Conservation (phyloP, 2,797 vertebrate genomes). For the Pangasius macronema region DNA sequence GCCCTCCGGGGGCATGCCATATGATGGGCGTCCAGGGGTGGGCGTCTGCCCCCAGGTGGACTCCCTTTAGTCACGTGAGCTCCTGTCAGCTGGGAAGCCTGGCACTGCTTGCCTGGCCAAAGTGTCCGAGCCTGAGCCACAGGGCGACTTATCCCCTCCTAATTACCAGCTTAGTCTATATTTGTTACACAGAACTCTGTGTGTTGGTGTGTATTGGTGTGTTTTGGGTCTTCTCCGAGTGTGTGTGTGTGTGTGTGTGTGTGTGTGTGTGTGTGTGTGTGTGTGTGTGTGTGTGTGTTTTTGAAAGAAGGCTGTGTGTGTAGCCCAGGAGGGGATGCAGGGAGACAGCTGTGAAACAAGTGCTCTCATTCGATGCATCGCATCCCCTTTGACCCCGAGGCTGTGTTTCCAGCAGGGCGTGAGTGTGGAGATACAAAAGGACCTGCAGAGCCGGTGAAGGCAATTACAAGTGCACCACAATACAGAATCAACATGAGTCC, state of each 20-base stretch:
- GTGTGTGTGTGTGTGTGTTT: slow-evolving; percentile 38
- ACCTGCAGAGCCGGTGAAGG: slow-evolving; percentile 58
- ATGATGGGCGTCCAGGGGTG: slow-evolving; percentile 52
- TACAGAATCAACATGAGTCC: slow-evolving; percentile 59
- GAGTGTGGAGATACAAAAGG: slow-evolving; percentile 64
- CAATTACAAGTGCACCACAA: slow-evolving; percentile 66
- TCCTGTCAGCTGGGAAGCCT: slow-evolving; percentile 61
- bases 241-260: background rate
- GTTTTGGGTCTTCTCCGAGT: slow-evolving; percentile 20
- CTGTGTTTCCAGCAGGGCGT: slow-evolving; percentile 57
- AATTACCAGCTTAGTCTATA: slow-evolving; percentile 57
- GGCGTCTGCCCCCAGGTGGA: slow-evolving; percentile 38
- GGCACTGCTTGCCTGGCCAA: slow-evolving; percentile 31
- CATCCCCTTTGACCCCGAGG: slow-evolving; percentile 64
- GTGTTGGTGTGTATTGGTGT: slow-evolving; percentile 30
- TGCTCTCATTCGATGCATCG: slow-evolving; percentile 54
- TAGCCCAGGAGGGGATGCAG: slow-evolving; percentile 18
- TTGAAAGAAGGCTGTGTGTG: slow-evolving; percentile 48
- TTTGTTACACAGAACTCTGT: slow-evolving; percentile 55
- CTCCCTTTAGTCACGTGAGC: slow-evolving; percentile 51
- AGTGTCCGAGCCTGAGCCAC: slow-evolving; percentile 24
- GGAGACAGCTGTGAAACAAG: slow-evolving; percentile 71
- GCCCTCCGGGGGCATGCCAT: slow-evolving; percentile 55
- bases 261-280: slow-evolving; percentile 22
- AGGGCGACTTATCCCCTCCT: slow-evolving; percentile 27